Evolutionary conservation across 1,140 invertebrate species (phyloP), one percentile per base, ranked within the genome.

Genomic region (Sycobia sp.): DNA sequence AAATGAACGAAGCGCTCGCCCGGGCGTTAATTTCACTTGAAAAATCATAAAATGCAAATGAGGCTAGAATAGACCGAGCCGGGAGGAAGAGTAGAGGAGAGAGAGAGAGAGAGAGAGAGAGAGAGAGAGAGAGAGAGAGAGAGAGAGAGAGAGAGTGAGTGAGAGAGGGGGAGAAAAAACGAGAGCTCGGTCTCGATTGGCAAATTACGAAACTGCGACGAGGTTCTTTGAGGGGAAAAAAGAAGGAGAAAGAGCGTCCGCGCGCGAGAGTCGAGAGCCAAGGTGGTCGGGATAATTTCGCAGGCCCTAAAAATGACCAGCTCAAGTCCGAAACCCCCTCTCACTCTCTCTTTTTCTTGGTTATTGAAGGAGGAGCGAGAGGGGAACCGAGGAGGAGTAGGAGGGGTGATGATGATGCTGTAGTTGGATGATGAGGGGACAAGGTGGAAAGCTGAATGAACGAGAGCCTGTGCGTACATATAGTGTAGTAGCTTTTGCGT

Each of bases 31-130:
- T 78, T 79, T 78, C 76, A 74, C 71, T 76, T 76, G 68, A 72
- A 76, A 77, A 80, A 81, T 81, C 77, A 74, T 81, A 79, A 80
- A 82, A 82, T 80, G 79, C 75, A 79, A 82, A 80, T 81, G 76
- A 76, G 71, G n/a, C n/a, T n/a, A n/a, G n/a, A n/a, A n/a, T n/a
- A n/a, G n/a, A n/a, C 55, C 57, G 13, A 14, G 13, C 22, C 27
- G 8, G 29, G 18, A 55, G 67, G 4, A 20, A 20, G 22, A 38
- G 44, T 1, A 23, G 7, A 14, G 9, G 20, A 34, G 22, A 4
- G 41, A 22, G 20, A 8, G 32, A 65, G n/a, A 4, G 57, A 20
- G 32, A 27, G 32, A 34, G 51, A 38, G 18, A 51, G 10, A 36
- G 32, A 23, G 16, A 51, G 38, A 57, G 23, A 57, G 39, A 39